Conservation (phyloP, 2,113 vertebrate genomes). For the Neoarius graeffei region DNA sequence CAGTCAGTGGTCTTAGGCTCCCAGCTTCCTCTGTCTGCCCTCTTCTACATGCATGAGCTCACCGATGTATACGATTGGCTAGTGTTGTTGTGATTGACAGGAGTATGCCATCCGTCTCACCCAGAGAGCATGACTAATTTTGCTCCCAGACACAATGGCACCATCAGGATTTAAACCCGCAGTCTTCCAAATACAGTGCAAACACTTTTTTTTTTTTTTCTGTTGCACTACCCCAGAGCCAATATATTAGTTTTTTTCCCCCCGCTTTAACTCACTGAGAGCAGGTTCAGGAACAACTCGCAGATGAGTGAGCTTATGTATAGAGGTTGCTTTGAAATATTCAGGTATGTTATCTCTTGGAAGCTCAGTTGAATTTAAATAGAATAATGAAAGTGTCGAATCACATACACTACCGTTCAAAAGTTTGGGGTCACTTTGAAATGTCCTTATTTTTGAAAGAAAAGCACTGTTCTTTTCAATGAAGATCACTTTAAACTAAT, state of each 20-base stretch:
- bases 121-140: background rate
- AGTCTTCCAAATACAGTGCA: background rate
- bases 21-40: background rate
- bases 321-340: background rate
- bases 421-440: too few relatives aligned
- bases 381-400: too few relatives aligned
- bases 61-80: background rate
- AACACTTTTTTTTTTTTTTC: too few relatives aligned
- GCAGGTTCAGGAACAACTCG: background rate
- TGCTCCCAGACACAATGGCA: background rate
- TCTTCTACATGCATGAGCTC: background rate
- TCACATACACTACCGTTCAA: too few relatives aligned
- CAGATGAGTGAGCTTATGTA: background rate
- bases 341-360: constrained; percentile 15
- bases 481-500: too few relatives aligned
- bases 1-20: background rate
- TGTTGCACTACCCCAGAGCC: background rate
- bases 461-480: too few relatives aligned
- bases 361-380: background rate
- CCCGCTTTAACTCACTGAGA: background rate
- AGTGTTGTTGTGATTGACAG: background rate
- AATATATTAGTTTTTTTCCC: background rate
- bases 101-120: background rate
- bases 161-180: background rate
- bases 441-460: too few relatives aligned